Evolutionary conservation across 2,888 invertebrate genomes (phyloP).

Genomic region (Copidosoma aretas): DNA sequence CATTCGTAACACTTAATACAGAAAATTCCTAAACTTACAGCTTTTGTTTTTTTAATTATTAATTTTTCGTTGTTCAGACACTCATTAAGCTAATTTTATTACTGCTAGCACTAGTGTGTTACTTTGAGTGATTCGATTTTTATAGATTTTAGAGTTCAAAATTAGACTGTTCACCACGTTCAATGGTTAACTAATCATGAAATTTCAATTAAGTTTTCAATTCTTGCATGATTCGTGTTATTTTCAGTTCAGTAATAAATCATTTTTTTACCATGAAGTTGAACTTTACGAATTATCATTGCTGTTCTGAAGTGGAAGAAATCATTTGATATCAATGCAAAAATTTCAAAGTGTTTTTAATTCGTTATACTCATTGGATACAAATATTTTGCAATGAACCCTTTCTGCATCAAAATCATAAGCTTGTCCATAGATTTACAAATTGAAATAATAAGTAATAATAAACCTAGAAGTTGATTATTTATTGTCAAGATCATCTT

Average conservation of each 20-base stretch:
- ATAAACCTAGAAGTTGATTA: too few species aligned
- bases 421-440: not conserved
- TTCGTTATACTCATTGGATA: not conserved
- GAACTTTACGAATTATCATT: not conserved
- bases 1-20: conserved; percentile 15
- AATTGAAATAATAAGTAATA: not conserved
- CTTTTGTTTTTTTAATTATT: conserved; percentile 29
- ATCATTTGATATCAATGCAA: not conserved
- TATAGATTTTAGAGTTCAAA: conserved; percentile 21
- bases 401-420: not conserved
- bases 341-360: not conserved
- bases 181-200: conserved; percentile 10
- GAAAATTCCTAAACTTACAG: conserved; percentile 26
- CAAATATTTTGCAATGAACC: not conserved
- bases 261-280: not conserved
- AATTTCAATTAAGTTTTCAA: conserved; percentile 4
- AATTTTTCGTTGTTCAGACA: conserved; percentile 34
- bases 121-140: conserved; percentile 35
- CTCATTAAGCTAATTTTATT: conserved; percentile 37
- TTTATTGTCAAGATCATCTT: not conserved
- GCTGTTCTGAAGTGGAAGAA: not conserved
- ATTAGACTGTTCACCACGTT: conserved; percentile 9
- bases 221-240: not conserved
- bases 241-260: not conserved
- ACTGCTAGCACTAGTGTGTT: conserved; percentile 38